Evolutionary conservation across 2,113 vertebrate species (phyloP).

Genomic region (Corythornis madagascariensis): DNA sequence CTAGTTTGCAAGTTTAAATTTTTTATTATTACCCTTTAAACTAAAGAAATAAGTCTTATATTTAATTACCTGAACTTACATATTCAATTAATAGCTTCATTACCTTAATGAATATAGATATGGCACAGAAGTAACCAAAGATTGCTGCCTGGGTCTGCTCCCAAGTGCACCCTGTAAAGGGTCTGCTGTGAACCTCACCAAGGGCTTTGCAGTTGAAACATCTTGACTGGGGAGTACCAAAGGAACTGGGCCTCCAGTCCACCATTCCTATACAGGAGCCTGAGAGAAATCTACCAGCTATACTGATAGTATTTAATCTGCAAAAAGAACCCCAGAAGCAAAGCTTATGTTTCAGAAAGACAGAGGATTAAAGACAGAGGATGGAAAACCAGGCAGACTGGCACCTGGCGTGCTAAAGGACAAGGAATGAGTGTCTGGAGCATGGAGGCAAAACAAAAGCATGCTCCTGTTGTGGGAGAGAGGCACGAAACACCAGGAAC

Average conservation of each 20-base stretch:
- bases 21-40: conserved; percentile 86
- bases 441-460: background rate
- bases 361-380: background rate
- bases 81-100: conserved; percentile 82
- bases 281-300: background rate
- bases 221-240: background rate
- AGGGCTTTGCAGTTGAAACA: background rate
- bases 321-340: background rate
- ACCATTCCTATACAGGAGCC: background rate
- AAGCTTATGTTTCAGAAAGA: background rate
- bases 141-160: conserved; percentile 9
- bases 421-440: background rate
- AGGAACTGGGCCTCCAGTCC: background rate
- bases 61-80: conserved; percentile 82
- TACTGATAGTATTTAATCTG: background rate
- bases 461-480: background rate
- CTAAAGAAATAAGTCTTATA: conserved; percentile 77
- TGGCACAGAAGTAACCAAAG: background rate
- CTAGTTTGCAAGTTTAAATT: conserved; percentile 77
- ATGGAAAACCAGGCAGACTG: background rate
- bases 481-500: background rate
- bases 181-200: background rate
- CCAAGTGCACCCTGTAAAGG: background rate
- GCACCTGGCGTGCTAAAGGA: background rate
- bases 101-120: conserved; percentile 75